Percentiles rank a stretch among this genome's conserved stretches.
Conservation (phyloP, 2,888 invertebrate species). For the Diabrotica balteata region DNA sequence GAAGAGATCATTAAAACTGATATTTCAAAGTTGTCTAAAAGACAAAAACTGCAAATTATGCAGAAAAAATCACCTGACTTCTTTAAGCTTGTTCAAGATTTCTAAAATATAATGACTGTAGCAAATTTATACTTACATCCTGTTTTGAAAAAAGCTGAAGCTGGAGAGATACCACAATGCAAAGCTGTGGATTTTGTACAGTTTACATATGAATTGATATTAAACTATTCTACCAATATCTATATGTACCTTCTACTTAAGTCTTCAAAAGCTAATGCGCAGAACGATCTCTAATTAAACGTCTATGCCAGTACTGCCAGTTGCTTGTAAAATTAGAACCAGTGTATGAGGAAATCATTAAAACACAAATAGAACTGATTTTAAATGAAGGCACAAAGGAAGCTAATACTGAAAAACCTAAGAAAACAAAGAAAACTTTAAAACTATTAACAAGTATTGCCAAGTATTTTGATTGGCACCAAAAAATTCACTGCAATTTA, state of each 20-base stretch:
- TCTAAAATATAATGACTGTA: conserved; percentile 70
- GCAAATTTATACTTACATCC: conserved; percentile 73
- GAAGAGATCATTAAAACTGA: conserved; percentile 75
- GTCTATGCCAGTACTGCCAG: conserved; percentile 81
- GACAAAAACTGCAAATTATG: conserved; percentile 78
- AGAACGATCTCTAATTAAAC: conserved; percentile 87
- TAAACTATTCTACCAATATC: conserved; percentile 83
- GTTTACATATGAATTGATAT: conserved; percentile 58
- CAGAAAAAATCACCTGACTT: conserved; percentile 90
- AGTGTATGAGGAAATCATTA: conserved; percentile 71
- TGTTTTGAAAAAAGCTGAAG: conserved; percentile 69
- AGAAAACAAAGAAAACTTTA: conserved; percentile 59
- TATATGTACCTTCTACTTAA: conserved; percentile 88
- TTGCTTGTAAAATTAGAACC: conserved; percentile 77
- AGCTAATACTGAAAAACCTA: conserved; percentile 4
- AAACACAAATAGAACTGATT: conserved; percentile 73
- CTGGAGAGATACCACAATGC: conserved; percentile 69
- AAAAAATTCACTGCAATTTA: too few relatives aligned
- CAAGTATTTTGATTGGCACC: too few relatives aligned
- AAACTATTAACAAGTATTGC: conserved; percentile 44
- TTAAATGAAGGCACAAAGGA: conserved; percentile 49
- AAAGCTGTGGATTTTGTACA: conserved; percentile 74
- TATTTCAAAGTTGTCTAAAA: conserved; percentile 75
- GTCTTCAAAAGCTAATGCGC: conserved; percentile 73
- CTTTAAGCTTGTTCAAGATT: conserved; percentile 78